Evolutionary conservation across 2,888 invertebrate genomes (phyloP).

Genomic region (Stenolophus ochropezus): DNA sequence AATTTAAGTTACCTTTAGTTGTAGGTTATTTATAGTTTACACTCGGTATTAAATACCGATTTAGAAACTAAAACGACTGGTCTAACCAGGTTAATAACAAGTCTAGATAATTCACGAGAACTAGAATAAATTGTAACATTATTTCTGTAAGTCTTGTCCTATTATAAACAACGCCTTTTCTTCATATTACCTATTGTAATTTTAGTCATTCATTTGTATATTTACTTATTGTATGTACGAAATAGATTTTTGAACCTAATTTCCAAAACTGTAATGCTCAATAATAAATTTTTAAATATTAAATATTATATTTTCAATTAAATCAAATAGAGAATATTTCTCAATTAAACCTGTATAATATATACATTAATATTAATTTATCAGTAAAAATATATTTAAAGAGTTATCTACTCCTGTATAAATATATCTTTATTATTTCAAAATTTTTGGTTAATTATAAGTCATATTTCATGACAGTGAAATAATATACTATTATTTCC

Average conservation of each 20-base stretch:
- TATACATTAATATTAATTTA: too few species aligned
- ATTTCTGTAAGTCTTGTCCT: slow-evolving; percentile 44
- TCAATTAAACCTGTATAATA: too few species aligned
- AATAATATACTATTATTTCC: too few species aligned
- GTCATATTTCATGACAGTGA: too few species aligned
- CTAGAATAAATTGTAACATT: slow-evolving; percentile 31
- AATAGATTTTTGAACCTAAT: neutral
- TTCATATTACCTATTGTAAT: slow-evolving; percentile 38
- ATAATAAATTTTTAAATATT: neutral
- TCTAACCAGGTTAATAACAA: slow-evolving; percentile 31
- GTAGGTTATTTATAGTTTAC: slow-evolving; percentile 51
- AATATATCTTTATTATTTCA: too few species aligned
- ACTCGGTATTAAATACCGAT: slow-evolving; percentile 19
- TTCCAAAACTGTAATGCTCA: neutral
- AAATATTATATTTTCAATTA: neutral
- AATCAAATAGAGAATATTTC: neutral
- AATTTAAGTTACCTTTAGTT: slow-evolving; percentile 56
- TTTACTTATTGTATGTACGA: slow-evolving; percentile 23
- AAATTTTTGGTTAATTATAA: too few species aligned
- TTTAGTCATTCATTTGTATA: slow-evolving; percentile 54
- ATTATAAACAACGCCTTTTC: slow-evolving; percentile 42
- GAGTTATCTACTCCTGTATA: too few species aligned
- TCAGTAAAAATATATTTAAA: too few species aligned
- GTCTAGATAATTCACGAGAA: slow-evolving; percentile 23
- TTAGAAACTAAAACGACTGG: slow-evolving; percentile 29